These are phyloP conservation scores for Anoplophora glabripennis DNA, from an alignment of 1,140 invertebrate species.

Conservation along the genomic window DNA sequence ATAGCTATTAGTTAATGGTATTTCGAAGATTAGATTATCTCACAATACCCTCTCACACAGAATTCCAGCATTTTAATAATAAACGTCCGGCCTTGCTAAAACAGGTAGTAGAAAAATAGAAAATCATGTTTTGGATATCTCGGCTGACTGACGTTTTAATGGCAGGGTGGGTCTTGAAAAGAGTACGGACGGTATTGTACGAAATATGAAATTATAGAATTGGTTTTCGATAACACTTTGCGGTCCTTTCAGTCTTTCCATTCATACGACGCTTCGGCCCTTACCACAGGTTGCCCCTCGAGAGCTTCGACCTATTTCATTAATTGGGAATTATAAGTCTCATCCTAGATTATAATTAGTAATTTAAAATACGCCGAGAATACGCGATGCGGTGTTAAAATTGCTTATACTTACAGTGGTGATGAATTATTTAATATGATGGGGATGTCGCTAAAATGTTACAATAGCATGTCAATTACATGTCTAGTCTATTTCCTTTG, in stretches of 20 bases:
- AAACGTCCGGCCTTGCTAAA: slow-evolving; percentile 25
- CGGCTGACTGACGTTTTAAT: slow-evolving; percentile 28
- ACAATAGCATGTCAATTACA: too few species aligned
- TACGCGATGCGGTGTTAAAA: too few species aligned
- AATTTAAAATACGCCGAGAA: too few species aligned
- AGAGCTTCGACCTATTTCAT: too few species aligned
- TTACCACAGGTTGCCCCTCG: too few species aligned
- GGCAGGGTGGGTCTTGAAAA: slow-evolving; percentile 9
- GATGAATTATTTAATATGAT: too few species aligned
- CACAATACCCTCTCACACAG: slow-evolving; percentile 5
- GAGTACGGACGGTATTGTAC: not conserved
- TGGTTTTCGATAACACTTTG: slow-evolving; percentile 7
- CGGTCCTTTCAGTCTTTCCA: not conserved
- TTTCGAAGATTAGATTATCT: slow-evolving; percentile 3
- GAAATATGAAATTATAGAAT: slow-evolving; percentile 20
- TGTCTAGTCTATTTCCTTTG: too few species aligned
- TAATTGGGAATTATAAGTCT: too few species aligned
- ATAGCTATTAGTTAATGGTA: slow-evolving; percentile 20
- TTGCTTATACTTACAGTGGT: too few species aligned
- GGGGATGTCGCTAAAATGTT: too few species aligned
- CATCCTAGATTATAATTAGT: too few species aligned
- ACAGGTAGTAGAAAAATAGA: slow-evolving; percentile 21
- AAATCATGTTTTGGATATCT: slow-evolving; percentile 7
- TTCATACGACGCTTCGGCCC: too few species aligned
- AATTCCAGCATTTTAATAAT: slow-evolving; percentile 14